Percentiles rank a stretch among this genome's conserved stretches.
Evolutionary conservation across 1,140 invertebrate genomes (phyloP).

Genomic region (Rhagoletis zephyria): DNA sequence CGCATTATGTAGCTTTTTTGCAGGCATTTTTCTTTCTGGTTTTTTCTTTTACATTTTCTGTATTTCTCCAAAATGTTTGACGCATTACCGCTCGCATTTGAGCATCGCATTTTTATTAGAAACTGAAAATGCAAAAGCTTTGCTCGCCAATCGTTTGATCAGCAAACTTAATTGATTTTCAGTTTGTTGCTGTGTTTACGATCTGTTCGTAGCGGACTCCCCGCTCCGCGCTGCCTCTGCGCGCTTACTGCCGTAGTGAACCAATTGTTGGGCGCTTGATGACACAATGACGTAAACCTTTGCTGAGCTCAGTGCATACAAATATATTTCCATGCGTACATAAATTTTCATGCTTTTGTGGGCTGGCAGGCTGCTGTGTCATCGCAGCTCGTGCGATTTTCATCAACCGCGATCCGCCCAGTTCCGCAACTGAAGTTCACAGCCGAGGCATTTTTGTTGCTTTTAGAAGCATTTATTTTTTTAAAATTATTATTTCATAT

Average conservation of each 20-base stretch:
- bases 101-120: conserved; percentile 9
- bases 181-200: not conserved
- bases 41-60: not conserved
- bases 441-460: not conserved
- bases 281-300: conserved; percentile 13
- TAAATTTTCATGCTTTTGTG: not conserved
- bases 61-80: not conserved
- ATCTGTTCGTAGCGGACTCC: not conserved
- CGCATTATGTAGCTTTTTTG: not conserved
- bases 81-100: not conserved
- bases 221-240: too few relatives aligned
- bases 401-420: not conserved
- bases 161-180: not conserved
- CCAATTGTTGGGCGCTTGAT: not conserved
- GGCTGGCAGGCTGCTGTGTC: conserved; percentile 13
- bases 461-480: not conserved
- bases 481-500: not conserved
- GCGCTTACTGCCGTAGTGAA: not conserved
- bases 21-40: not conserved
- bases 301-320: not conserved
- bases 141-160: not conserved
- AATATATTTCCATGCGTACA: not conserved
- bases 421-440: not conserved
- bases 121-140: conserved; percentile 30
- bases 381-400: not conserved